A percentile compares a stretch with the other conserved stretches of the same genome.
phyloP scores from a whole-genome alignment of 2,888 invertebrate species.

The Gisinianus flammeolus region DNA sequence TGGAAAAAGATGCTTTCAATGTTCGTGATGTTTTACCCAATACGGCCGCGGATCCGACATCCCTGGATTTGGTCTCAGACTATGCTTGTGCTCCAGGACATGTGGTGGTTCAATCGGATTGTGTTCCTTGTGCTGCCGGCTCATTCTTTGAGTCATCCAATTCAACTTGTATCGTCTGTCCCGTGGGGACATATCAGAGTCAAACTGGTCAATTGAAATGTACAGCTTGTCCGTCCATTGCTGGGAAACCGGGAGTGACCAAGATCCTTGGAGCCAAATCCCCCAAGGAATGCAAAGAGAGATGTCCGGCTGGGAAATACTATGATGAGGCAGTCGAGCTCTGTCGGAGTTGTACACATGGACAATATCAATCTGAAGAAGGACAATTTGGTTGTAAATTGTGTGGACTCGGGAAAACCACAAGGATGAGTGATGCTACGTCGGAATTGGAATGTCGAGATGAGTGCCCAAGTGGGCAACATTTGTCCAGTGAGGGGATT shows the following conservation, averaged over 20 bases:
- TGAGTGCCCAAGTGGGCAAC: conserved; percentile 85
- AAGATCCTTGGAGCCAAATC: conserved; percentile 82
- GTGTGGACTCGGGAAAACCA: conserved; percentile 90
- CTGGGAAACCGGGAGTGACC: conserved; percentile 88
- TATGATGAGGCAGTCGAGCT: conserved; percentile 82
- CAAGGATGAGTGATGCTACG: conserved; percentile 86
- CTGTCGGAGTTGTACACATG: conserved; percentile 91
- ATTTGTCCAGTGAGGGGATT: conserved; percentile 82
- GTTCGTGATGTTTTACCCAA: conserved; percentile 91
- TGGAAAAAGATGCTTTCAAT: conserved; percentile 93
- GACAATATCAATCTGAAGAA: conserved; percentile 89
- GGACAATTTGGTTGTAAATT: conserved; percentile 87
- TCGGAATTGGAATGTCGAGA: conserved; percentile 83
- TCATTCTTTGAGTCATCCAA: conserved; percentile 79
- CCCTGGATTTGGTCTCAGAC: conserved; percentile 83
- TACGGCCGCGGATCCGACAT: conserved; percentile 91
- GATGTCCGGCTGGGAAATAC: conserved; percentile 92
- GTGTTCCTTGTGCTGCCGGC: conserved; percentile 85
- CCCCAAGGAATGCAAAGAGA: conserved; percentile 66
- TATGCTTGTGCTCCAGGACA: conserved; percentile 92
- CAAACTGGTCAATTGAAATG: conserved; percentile 89
- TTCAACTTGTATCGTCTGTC: conserved; percentile 81
- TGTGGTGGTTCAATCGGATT: conserved; percentile 73
- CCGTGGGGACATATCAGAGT: conserved; percentile 90
- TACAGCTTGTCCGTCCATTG: conserved; percentile 85